These are phyloP conservation scores for Hemicordylus capensis DNA, from an alignment of 2,113 vertebrate genomes.

Conservation along the genomic window DNA sequence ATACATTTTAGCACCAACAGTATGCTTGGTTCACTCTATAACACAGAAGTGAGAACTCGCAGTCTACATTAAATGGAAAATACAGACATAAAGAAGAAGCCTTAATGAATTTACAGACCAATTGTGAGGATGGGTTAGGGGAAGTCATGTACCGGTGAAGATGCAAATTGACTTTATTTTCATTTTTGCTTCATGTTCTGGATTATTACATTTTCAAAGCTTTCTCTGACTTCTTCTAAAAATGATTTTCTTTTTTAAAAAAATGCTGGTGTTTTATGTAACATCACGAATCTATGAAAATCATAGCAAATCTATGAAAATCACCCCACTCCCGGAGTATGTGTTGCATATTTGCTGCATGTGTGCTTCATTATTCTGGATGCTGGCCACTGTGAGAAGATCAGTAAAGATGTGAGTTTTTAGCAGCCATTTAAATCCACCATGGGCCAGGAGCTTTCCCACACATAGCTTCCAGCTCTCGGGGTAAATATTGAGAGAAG, in stretches of 20 bases:
- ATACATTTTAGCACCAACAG: background rate
- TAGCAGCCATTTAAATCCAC: background rate
- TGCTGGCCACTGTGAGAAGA: background rate
- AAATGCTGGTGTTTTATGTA: background rate
- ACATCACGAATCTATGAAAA: background rate
- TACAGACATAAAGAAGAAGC: background rate
- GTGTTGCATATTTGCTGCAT: no score
- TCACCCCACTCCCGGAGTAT: no score
- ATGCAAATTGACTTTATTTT: background rate
- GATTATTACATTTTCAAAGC: background rate
- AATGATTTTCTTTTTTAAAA: no score
- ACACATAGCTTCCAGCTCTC: no score
- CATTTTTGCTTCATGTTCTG: background rate
- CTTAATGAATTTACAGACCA: background rate
- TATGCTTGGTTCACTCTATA: background rate
- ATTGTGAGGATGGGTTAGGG: background rate
- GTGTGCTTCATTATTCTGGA: no score
- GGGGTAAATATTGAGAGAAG: no score
- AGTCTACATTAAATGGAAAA: background rate
- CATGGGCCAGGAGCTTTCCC: no score
- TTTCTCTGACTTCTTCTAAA: background rate
- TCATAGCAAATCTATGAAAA: no score
- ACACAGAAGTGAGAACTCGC: background rate
- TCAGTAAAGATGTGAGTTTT: background rate
- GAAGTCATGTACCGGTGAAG: background rate